phyloP scores from a whole-genome alignment of 2,797 vertebrate genomes.

The Danio jaintianensis region DNA sequence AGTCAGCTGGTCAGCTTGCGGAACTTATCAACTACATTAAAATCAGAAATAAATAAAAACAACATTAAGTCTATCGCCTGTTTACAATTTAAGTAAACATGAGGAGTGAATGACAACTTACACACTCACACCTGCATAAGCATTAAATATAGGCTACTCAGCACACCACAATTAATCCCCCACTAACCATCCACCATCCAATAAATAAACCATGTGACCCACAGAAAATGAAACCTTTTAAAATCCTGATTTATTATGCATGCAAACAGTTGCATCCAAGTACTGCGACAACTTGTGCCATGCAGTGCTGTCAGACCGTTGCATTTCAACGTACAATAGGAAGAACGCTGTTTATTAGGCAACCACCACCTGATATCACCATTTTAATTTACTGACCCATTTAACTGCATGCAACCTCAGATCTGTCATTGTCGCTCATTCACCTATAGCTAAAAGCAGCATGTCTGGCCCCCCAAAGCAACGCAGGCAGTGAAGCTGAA shows the following conservation, averaged over 20 bases:
- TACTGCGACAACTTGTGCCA: conserved; percentile 26
- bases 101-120: no score
- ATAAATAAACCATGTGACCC: neutral
- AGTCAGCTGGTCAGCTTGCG: no score
- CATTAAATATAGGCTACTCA: no score
- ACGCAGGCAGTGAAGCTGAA: conserved; percentile 9
- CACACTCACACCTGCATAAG: no score
- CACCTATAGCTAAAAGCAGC: neutral
- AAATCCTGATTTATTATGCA: neutral
- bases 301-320: neutral
- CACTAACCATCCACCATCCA: neutral
- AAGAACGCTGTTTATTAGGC: neutral
- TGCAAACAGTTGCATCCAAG: neutral
- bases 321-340: neutral
- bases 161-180: no score
- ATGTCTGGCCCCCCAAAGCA: neutral
- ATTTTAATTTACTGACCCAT: neutral
- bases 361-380: neutral
- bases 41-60: no score
- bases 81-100: no score
- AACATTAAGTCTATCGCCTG: no score
- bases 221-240: neutral
- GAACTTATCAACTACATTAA: no score
- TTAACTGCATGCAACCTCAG: neutral
- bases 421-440: neutral